phyloP scores from a whole-genome alignment of 2,888 invertebrate species.

The Brenthis hecate region DNA sequence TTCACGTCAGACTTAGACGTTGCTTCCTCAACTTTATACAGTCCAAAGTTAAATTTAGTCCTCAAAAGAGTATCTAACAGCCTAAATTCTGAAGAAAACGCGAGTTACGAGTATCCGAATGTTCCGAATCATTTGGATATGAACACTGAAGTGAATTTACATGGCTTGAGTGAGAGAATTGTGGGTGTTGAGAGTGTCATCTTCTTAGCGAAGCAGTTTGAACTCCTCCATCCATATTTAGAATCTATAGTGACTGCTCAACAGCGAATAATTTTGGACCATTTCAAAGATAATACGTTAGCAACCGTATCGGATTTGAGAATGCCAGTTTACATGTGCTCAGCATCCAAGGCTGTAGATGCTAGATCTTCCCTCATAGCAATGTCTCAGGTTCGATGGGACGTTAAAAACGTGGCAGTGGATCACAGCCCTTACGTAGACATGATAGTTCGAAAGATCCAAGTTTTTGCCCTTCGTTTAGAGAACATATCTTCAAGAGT shows the following conservation, averaged over 20 bases:
- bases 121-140: slow-evolving; percentile 61
- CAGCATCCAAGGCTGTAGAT: slow-evolving; percentile 91
- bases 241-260: slow-evolving; percentile 90
- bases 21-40: slow-evolving; percentile 82
- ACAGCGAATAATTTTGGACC: slow-evolving; percentile 85
- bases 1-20: slow-evolving; percentile 89
- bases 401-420: slow-evolving; percentile 96
- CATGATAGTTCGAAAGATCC: slow-evolving; percentile 87
- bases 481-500: slow-evolving; percentile 87
- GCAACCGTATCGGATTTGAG: slow-evolving; percentile 88
- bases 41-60: slow-evolving; percentile 86
- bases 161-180: slow-evolving; percentile 92
- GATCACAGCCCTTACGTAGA: slow-evolving; percentile 96
- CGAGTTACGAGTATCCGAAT: slow-evolving; percentile 53
- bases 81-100: slow-evolving; percentile 70
- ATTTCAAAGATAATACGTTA: slow-evolving; percentile 89
- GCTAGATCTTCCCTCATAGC: slow-evolving; percentile 87
- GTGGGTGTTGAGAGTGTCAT: slow-evolving; percentile 96
- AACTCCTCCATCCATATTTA: slow-evolving; percentile 91
- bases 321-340: slow-evolving; percentile 93
- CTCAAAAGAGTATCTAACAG: slow-evolving; percentile 90
- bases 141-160: slow-evolving; percentile 85
- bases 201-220: slow-evolving; percentile 94
- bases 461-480: slow-evolving; percentile 89
- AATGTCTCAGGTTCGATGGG: slow-evolving; percentile 98